These are phyloP conservation scores for Lacanobia oleracea DNA, from an alignment of 2,888 invertebrate species.

Conservation along the genomic window DNA sequence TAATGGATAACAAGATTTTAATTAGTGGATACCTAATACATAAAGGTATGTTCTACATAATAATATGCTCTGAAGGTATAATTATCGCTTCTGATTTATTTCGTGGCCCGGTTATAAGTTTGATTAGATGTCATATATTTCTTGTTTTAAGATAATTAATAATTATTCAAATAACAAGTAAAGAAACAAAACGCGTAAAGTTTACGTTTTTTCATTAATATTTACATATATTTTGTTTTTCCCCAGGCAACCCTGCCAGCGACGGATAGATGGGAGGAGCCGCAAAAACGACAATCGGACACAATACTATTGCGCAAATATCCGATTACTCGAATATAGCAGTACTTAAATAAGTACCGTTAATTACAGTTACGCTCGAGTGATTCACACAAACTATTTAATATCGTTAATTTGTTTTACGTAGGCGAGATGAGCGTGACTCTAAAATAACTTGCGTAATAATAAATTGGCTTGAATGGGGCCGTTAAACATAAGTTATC, in stretches of 20 bases:
- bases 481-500: neutral
- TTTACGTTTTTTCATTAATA: no score
- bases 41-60: no score
- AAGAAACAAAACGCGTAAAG: no score
- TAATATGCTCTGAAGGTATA: no score
- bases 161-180: no score
- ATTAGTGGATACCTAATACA: no score
- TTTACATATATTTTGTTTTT: no score
- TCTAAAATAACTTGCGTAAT: slow-evolving; percentile 9
- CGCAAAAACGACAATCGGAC: slow-evolving; percentile 19
- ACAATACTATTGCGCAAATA: slow-evolving; percentile 46
- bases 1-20: no score
- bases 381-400: slow-evolving; percentile 38
- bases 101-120: no score
- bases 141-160: no score
- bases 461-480: slow-evolving; percentile 15
- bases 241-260: neutral
- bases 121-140: no score
- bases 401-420: slow-evolving; percentile 35
- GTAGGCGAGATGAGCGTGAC: slow-evolving; percentile 25
- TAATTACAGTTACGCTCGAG: slow-evolving; percentile 46
- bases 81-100: no score
- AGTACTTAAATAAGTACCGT: slow-evolving; percentile 18
- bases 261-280: slow-evolving; percentile 32
- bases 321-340: slow-evolving; percentile 34